Conservation (phyloP, 2,113 vertebrate species). For the Rhynchopsitta pachyrhyncha region DNA sequence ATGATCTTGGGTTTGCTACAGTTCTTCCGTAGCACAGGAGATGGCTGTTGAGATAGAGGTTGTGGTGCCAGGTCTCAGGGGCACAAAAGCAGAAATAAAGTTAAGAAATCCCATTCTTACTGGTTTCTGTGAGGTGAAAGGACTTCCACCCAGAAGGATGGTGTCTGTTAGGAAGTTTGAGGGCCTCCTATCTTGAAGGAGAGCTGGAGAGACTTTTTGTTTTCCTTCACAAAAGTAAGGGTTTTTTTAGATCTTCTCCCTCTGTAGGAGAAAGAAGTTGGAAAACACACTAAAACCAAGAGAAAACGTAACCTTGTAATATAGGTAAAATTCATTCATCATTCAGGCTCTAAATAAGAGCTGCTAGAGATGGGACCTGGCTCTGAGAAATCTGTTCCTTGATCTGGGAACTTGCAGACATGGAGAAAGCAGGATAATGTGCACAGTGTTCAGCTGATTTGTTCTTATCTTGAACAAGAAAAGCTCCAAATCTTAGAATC, state of each 20-base stretch:
- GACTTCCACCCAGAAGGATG: not conserved
- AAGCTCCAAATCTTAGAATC: not conserved
- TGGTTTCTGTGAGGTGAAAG: not conserved
- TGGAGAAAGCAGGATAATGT: not conserved
- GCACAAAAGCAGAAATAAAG: not conserved
- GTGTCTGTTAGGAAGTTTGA: not conserved
- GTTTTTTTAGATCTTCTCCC: not conserved
- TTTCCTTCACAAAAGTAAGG: not conserved
- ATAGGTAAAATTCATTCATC: not conserved
- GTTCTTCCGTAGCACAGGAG: not conserved
- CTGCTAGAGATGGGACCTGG: not conserved
- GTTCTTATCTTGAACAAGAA: not conserved
- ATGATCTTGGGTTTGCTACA: not conserved
- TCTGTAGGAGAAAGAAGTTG: not conserved
- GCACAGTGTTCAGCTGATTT: not conserved
- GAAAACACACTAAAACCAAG: not conserved
- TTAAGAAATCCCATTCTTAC: not conserved
- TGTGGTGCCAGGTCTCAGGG: not conserved
- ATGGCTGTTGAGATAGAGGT: not conserved
- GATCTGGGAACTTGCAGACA: not conserved
- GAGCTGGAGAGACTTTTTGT: not conserved
- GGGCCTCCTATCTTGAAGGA: not conserved
- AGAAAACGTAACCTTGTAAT: not conserved
- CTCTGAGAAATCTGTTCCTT: not conserved
- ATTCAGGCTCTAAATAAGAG: not conserved